Conservation (phyloP, 2,797 vertebrate species). For the Odontamblyopus lacepedii region DNA sequence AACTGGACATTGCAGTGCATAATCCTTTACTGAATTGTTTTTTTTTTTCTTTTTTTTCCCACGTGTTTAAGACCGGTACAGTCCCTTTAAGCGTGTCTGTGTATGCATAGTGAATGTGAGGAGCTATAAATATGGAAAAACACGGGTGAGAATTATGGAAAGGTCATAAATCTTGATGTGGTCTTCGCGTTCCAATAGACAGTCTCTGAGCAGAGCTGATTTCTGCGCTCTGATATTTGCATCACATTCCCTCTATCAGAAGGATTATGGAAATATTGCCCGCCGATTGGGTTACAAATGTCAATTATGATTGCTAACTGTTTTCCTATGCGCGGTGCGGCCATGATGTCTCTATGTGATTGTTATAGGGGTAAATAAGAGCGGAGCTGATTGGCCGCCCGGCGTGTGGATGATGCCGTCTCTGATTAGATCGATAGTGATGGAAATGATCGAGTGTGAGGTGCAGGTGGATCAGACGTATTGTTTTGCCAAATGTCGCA, state of each 20-base stretch:
- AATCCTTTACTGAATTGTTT: too few species aligned
- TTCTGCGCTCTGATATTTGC: slow-evolving; percentile 10
- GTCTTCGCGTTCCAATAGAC: slow-evolving; percentile 3
- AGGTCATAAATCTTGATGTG: slow-evolving; percentile 16
- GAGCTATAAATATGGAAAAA: slow-evolving; percentile 22
- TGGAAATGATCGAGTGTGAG: slow-evolving; percentile 4
- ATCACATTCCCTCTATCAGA: slow-evolving; percentile 8
- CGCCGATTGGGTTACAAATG: slow-evolving; percentile 13
- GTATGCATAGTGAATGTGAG: slow-evolving; percentile 13
- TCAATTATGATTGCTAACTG: slow-evolving; percentile 23
- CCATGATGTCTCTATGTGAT: slow-evolving; percentile 5
- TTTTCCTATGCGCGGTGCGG: slow-evolving; percentile 1
- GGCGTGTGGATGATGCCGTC: background rate
- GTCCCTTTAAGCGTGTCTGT: background rate
- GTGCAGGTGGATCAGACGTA: background rate
- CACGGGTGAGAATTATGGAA: slow-evolving; percentile 18
- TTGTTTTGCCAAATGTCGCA: background rate
- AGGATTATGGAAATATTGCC: slow-evolving; percentile 18
- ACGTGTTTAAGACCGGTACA: too few species aligned
- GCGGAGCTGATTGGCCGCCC: slow-evolving; percentile 8
- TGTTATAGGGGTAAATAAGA: slow-evolving; percentile 1
- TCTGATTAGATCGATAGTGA: slow-evolving; percentile 16
- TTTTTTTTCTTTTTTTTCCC: too few species aligned
- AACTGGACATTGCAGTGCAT: too few species aligned
- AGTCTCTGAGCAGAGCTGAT: slow-evolving; percentile 2